phyloP scores from a whole-genome alignment of 53 echinoderm and acorn worm genomes.

The Patiria pectinifera region DNA sequence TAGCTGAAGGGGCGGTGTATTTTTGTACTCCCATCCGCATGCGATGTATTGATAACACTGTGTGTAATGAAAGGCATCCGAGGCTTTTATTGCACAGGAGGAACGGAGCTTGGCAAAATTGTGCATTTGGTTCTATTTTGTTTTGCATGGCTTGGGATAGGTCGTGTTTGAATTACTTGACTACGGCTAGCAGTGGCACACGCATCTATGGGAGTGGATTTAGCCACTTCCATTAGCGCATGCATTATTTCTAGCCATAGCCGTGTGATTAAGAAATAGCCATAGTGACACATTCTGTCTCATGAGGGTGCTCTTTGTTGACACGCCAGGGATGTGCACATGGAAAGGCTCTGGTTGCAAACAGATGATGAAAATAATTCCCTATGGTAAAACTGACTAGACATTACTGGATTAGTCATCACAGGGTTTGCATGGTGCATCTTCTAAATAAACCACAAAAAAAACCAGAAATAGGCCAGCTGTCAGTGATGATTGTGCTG shows the following conservation, averaged over 20 bases:
- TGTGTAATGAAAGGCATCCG: slow-evolving; percentile 19
- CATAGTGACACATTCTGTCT: not conserved
- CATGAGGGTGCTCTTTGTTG: slow-evolving; percentile 34
- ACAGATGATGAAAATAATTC: not conserved
- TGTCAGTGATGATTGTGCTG: not conserved
- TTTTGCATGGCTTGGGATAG: not conserved
- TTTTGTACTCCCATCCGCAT: not conserved
- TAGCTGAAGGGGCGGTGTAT: not conserved
- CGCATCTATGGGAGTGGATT: no score
- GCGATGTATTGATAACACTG: slow-evolving; percentile 17
- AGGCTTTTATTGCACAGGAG: slow-evolving; percentile 8
- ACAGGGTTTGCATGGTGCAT: not conserved
- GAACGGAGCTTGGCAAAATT: not conserved
- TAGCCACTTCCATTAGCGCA: no score
- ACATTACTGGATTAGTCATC: not conserved
- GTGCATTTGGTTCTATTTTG: not conserved
- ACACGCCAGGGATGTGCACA: not conserved
- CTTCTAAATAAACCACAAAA: not conserved
- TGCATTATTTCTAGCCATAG: no score
- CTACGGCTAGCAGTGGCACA: no score
- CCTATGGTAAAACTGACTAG: not conserved
- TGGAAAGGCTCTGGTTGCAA: not conserved
- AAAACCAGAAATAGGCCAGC: not conserved
- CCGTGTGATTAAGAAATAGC: no score
- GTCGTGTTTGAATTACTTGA: not conserved